A percentile compares a stretch with the other conserved stretches of the same genome.
Evolutionary conservation across 2,113 vertebrate species (phyloP).

Genomic region (Hepsetus odoe): DNA sequence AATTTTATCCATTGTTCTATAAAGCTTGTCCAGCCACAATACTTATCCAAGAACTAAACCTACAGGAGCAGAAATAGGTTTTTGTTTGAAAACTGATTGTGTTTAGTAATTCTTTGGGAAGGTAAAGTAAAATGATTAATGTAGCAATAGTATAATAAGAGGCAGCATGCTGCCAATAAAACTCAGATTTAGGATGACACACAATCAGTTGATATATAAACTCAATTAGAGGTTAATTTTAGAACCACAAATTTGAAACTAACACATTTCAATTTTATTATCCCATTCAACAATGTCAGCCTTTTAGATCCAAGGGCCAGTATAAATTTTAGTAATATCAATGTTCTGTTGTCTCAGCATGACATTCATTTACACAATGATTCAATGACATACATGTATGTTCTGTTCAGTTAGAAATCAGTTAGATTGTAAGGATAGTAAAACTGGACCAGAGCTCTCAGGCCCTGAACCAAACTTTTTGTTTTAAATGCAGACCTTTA

Average conservation of each 20-base stretch:
- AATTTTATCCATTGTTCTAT: too few species aligned
- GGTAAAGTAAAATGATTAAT: conserved; percentile 27
- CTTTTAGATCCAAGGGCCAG: conserved; percentile 21
- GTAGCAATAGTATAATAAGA: conserved; percentile 44
- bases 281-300: conserved; percentile 16
- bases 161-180: conserved; percentile 47
- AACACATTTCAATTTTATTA: conserved; percentile 11
- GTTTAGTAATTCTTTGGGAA: background rate
- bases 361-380: conserved; percentile 1
- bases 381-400: background rate
- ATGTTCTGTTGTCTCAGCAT: background rate
- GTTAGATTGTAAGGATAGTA: too few species aligned
- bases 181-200: conserved; percentile 38
- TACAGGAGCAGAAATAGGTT: background rate
- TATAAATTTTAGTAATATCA: background rate
- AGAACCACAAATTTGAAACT: conserved; percentile 43
- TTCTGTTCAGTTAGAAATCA: too few species aligned
- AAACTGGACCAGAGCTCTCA: too few species aligned
- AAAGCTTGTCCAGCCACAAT: too few species aligned
- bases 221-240: conserved; percentile 41
- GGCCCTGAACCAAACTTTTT: too few species aligned
- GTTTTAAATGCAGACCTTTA: too few species aligned
- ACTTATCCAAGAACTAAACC: too few species aligned
- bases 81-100: conserved; percentile 8
- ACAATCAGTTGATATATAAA: conserved; percentile 57